Evolutionary conservation across 2,797 vertebrate species (phyloP).

Genomic region (Rhabdophis nuchalis): DNA sequence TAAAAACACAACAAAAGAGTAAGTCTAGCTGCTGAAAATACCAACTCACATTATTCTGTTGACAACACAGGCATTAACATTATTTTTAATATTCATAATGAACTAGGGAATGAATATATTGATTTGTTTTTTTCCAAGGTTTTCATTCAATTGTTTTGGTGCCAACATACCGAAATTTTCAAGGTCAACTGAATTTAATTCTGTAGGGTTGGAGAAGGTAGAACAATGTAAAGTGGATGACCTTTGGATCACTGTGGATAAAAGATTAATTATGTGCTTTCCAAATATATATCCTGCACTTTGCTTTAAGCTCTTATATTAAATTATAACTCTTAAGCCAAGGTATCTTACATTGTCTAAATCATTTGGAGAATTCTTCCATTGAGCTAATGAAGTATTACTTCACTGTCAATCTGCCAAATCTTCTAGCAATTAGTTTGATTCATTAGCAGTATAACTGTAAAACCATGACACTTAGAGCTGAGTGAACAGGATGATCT

Average conservation of each 20-base stretch:
- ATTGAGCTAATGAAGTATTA: background rate
- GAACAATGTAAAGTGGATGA: background rate
- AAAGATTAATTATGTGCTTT: background rate
- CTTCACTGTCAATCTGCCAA: background rate
- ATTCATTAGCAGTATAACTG: background rate
- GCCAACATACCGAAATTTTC: background rate
- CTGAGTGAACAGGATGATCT: constrained; percentile 19
- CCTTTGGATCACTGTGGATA: background rate
- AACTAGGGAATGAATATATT: background rate
- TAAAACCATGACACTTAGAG: background rate
- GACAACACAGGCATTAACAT: background rate
- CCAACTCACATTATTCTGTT: background rate
- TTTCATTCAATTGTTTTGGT: background rate
- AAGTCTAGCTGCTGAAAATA: background rate
- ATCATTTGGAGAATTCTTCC: constrained; percentile 11
- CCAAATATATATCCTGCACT: background rate
- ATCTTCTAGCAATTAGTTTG: constrained; percentile 29
- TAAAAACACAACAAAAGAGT: background rate
- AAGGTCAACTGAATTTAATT: background rate
- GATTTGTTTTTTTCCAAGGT: background rate
- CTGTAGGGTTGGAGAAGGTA: background rate
- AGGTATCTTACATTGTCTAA: background rate
- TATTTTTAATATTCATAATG: background rate
- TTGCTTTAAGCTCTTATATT: background rate
- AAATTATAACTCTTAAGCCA: background rate